Conservation (phyloP, 2,797 vertebrate species). For the Lithobates sylvaticus region DNA sequence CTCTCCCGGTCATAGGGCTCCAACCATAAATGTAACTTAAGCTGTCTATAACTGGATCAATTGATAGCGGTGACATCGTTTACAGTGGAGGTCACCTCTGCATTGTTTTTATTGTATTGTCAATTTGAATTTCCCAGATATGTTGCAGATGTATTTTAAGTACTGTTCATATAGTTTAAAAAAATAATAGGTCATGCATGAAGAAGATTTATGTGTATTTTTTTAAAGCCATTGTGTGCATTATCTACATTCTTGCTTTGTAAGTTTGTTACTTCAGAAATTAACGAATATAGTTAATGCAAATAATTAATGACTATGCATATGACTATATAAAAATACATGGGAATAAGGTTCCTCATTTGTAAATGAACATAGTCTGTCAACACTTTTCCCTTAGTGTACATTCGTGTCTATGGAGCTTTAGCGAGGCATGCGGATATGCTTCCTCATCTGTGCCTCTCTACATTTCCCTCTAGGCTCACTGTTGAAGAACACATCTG, state of each 20-base stretch:
- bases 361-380: neutral
- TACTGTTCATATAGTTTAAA: too few relatives aligned
- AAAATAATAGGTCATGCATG: neutral
- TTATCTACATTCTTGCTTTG: too few relatives aligned
- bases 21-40: too few relatives aligned
- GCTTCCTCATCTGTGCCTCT: slow-evolving; percentile 51
- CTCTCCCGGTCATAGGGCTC: too few relatives aligned
- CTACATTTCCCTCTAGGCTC: slow-evolving; percentile 78
- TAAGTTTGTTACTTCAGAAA: neutral
- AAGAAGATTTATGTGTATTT: neutral
- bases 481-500: slow-evolving; percentile 98
- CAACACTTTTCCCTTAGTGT: neutral
- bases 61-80: too few relatives aligned
- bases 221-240: neutral
- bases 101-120: too few relatives aligned
- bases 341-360: neutral
- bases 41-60: too few relatives aligned
- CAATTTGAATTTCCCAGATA: too few relatives aligned
- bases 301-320: neutral
- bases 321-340: neutral
- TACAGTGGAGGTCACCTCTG: too few relatives aligned
- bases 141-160: neutral
- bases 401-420: neutral
- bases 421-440: neutral
- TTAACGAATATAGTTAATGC: neutral